These are phyloP conservation scores for Gobiocypris rarus DNA, from an alignment of 2,113 vertebrate species.

Conservation along the genomic window DNA sequence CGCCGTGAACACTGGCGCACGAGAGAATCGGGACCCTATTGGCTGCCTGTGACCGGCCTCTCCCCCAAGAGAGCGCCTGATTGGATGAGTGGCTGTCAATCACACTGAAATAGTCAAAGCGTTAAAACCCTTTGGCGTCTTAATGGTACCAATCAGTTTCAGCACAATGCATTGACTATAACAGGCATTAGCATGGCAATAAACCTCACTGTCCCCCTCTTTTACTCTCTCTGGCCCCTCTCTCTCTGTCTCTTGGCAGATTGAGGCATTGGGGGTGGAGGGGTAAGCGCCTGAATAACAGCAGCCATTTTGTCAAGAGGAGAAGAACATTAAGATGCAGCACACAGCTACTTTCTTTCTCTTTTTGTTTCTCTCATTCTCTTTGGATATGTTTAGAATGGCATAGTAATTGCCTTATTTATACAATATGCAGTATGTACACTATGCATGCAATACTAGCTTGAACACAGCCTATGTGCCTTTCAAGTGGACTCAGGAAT, in stretches of 20 bases:
- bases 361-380: not conserved
- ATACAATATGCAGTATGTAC: not conserved
- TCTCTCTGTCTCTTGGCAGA: slow-evolving; percentile 23
- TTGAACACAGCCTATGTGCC: not conserved
- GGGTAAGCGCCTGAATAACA: not conserved
- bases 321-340: slow-evolving; percentile 30
- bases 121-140: slow-evolving; percentile 9
- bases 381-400: not conserved
- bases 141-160: slow-evolving; percentile 20
- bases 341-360: slow-evolving; percentile 14
- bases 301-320: slow-evolving; percentile 31
- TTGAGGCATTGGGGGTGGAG: slow-evolving; percentile 11
- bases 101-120: slow-evolving; percentile 15
- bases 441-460: not conserved
- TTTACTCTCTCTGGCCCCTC: not conserved
- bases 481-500: too few relatives aligned
- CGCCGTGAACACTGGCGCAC: slow-evolving; percentile 36
- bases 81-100: slow-evolving; percentile 39
- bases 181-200: slow-evolving; percentile 39
- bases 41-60: not conserved
- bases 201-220: not conserved
- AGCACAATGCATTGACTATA: slow-evolving; percentile 19
- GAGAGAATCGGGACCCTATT: slow-evolving; percentile 20
- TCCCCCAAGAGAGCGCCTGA: not conserved
- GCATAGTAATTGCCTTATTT: not conserved